Evolutionary conservation across 2,888 invertebrate species (phyloP).

Genomic region (Subacronicta megacephala): DNA sequence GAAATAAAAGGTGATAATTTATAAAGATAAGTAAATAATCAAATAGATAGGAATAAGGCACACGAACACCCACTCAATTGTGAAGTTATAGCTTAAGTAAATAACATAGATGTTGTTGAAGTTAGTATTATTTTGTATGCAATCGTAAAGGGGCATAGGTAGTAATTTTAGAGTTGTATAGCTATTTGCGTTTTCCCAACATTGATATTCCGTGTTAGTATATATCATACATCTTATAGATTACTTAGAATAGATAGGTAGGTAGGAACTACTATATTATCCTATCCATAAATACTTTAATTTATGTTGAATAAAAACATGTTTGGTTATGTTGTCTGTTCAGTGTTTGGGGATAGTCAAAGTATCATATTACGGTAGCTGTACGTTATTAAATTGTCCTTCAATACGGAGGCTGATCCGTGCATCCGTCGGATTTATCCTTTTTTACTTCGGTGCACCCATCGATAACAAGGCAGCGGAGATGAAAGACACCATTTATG

Average conservation of each 20-base stretch:
- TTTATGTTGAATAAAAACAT: slow-evolving; percentile 53
- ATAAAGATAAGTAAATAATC: slow-evolving; percentile 20
- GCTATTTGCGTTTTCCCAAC: slow-evolving; percentile 16
- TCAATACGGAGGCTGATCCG: slow-evolving; percentile 66
- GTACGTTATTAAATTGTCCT: slow-evolving; percentile 66
- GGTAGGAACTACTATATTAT: slow-evolving; percentile 9
- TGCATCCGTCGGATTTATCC: slow-evolving; percentile 68
- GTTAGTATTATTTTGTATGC: slow-evolving; percentile 2
- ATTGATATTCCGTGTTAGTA: slow-evolving; percentile 2
- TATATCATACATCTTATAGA: no score
- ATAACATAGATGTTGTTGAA: background rate
- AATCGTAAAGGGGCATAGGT: no score
- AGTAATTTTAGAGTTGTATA: slow-evolving; percentile 23
- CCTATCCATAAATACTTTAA: slow-evolving; percentile 36
- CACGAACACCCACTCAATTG: background rate
- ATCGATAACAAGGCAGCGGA: slow-evolving; percentile 74
- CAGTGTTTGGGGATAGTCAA: slow-evolving; percentile 47
- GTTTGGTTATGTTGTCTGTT: slow-evolving; percentile 29
- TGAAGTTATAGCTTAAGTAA: background rate
- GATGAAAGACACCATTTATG: slow-evolving; percentile 85
- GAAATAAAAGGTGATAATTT: slow-evolving; percentile 35
- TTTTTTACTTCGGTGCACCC: slow-evolving; percentile 64
- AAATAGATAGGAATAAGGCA: slow-evolving; percentile 5
- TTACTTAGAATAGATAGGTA: no score
- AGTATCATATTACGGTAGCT: slow-evolving; percentile 80